Base-by-base conservation (phyloP, 2,113 vertebrate species). In the Sceloporus tristichus region DNA sequence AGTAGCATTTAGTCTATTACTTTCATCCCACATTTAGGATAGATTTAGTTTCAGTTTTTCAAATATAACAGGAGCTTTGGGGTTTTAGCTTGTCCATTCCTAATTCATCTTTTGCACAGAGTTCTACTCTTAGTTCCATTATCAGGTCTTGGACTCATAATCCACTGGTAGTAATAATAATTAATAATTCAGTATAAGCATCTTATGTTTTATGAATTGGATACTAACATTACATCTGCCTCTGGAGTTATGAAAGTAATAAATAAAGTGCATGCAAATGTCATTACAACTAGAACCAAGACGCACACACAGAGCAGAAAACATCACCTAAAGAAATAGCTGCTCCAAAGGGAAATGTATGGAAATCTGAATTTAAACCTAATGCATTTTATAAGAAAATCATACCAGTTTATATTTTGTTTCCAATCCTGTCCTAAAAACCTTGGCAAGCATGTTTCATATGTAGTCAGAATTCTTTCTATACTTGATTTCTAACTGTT, bases 161-260 rank as follows among this genome's bases (percentile, higher is more conserved):
- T 91, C 90, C 0, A 88, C 82, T 78, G 62, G n/a, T 70, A 40
- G n/a, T 83, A 90, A 82, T 66, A 76, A 75, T 85, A 89, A 82
- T 91, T 94, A 82, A 91, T 85, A 86, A 90, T 93, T 92, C 86
- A 92, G 85, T 75, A 71, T 74, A 84, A 27, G 27, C 29, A 92
- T 66, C 82, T 76, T 86, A 87, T 4, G 21, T 82, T 93, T 95
- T 87, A 91, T 88, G 80, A 73, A 78, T 84, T 90, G 42, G 88
- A 85, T 77, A 53, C 74, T 90, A 91, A 85, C 80, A 82, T 14
- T 81, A 77, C 79, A 87, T 79, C 89, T 94, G 91, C 68, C 84
- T 91, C 82, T 38, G n/a, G 8, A 89, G 70, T 62, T 87, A 34
- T 89, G 91, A 91, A 95, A 91, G 91, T 84, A 89, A 86, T 77